Evolutionary conservation across 2,888 invertebrate species (phyloP), one percentile per base, ranked within the genome.

Genomic region (Hololepta plana): DNA sequence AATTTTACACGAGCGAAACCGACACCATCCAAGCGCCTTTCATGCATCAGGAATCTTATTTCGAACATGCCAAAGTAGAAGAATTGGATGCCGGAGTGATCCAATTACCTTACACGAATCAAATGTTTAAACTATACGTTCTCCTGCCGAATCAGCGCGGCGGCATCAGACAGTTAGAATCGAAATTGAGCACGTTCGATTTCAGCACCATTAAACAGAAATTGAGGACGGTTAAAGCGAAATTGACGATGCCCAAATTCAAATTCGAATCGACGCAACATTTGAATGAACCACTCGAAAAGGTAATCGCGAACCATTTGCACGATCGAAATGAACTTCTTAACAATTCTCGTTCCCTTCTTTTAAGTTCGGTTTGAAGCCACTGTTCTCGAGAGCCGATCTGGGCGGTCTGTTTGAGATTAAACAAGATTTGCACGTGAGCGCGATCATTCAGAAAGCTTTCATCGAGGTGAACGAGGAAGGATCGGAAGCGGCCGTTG

Each of bases 231-330:
- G 51, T 54, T 1, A 68, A 72, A 45, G 72, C 84, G 2, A 55
- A 66, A 16, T 64, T 85, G 1, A 61, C 62, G 11, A 47, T 87
- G 23, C 87, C 87, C 2, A 80, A 72, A 49, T 87, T 87, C 50
- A 77, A 72, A 49, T 67, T 84, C 23, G 82, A 85, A 51, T 67
- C 67, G 6, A 65, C 67, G 32, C 63, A 77, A n/a, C 59, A 76
- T 33, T 55, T 85, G 20, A 59, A 59, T 7, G 51, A 57, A 0
- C 42, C 67, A n/a, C 50, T 85, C 23, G 47, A 56, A n/a, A 62
- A 72, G 59, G 82, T 84, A 55, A 51, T n/a, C n/a, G n/a, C n/a
- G n/a, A n/a, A n/a, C n/a, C n/a, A n/a, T n/a, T n/a, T n/a, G n/a
- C n/a, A n/a, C n/a, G n/a, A n/a, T n/a, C n/a, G n/a, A n/a, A n/a